These are phyloP conservation scores for Caretta caretta DNA, from an alignment of 2,113 vertebrate genomes.

Conservation along the genomic window DNA sequence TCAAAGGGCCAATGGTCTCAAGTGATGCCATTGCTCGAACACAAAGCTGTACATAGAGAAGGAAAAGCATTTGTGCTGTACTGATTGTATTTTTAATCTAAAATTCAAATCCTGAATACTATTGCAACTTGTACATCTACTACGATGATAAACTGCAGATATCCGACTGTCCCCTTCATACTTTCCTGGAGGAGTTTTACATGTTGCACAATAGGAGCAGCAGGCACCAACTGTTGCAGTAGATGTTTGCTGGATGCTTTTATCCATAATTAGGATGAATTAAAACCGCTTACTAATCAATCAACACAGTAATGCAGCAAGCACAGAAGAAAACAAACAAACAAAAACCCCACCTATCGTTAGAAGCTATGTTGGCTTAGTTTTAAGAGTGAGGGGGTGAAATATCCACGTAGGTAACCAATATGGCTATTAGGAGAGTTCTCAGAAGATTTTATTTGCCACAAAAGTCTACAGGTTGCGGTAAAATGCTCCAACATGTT, in stretches of 20 bases:
- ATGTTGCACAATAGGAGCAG: background rate
- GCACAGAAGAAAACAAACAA: background rate
- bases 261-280: background rate
- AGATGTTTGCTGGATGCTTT: background rate
- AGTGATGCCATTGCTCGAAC: constrained; percentile 94
- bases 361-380: background rate
- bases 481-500: background rate
- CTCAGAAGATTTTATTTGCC: background rate
- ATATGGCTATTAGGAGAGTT: background rate
- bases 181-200: background rate
- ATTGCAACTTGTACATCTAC: background rate
- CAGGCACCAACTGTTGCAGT: background rate
- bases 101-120: background rate
- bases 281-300: background rate
- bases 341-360: background rate
- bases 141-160: accelerated
- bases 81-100: background rate
- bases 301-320: background rate
- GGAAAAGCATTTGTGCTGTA: background rate
- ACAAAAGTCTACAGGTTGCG: background rate
- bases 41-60: constrained; percentile 84
- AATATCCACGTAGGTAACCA: background rate
- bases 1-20: constrained; percentile 94
- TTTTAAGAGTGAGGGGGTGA: background rate
- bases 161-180: background rate